Evolutionary conservation across 2,888 invertebrate genomes (phyloP).

Genomic region (Plagiodera versicolora): DNA sequence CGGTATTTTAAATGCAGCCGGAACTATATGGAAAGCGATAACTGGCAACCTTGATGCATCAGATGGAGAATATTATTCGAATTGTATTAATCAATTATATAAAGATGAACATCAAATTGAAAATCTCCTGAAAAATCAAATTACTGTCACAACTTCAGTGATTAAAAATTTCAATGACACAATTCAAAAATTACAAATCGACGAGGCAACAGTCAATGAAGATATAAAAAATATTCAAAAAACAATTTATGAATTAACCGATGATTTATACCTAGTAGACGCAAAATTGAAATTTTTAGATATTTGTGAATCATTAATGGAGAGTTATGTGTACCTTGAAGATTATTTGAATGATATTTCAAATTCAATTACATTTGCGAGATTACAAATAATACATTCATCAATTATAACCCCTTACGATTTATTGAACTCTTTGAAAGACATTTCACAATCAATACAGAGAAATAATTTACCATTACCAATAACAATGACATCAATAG

Average conservation of each 20-base stretch:
- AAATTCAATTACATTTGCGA: slow-evolving; percentile 9
- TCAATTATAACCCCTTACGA: neutral
- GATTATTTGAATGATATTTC: neutral
- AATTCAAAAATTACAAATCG: no score
- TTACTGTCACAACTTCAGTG: slow-evolving; percentile 1
- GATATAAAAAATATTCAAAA: no score
- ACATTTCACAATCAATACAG: slow-evolving; percentile 7
- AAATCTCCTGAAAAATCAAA: no score
- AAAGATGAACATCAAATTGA: slow-evolving; percentile 11
- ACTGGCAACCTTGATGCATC: neutral
- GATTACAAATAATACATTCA: neutral
- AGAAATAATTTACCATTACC: slow-evolving; percentile 1
- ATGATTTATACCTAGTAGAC: neutral
- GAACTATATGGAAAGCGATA: neutral
- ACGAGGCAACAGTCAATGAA: no score
- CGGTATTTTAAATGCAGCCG: neutral
- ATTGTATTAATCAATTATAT: slow-evolving; percentile 4
- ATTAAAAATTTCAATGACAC: slow-evolving; percentile 16
- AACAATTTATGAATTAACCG: no score
- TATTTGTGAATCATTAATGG: slow-evolving; percentile 6
- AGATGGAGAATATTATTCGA: neutral
- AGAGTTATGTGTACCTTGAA: slow-evolving; percentile 2
- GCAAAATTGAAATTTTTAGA: neutral
- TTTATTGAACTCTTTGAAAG: neutral
- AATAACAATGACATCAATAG: neutral